These are phyloP conservation scores for Notolepis coatsorum DNA, from an alignment of 2,797 vertebrate genomes.

Conservation along the genomic window DNA sequence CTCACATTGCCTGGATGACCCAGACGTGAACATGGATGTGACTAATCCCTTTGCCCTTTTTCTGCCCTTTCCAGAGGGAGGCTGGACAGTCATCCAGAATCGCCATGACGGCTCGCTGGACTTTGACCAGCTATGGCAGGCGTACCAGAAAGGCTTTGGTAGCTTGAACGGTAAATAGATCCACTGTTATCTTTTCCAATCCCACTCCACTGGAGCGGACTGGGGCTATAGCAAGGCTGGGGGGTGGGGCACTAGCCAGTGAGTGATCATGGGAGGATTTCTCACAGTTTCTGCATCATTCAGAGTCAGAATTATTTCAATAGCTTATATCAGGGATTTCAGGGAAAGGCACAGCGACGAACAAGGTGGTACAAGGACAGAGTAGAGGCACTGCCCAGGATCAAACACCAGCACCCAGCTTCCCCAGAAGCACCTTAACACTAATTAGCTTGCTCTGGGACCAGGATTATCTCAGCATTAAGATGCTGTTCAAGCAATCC, in stretches of 20 bases:
- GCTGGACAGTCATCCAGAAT: conserved; percentile 95
- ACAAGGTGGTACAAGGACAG: no score
- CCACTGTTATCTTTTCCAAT: conserved; percentile 36
- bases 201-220: conserved; percentile 12
- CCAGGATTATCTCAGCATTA: background rate
- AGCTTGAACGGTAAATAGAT: conserved; percentile 84
- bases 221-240: no score
- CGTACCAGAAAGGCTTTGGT: conserved; percentile 92
- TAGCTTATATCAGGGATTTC: no score
- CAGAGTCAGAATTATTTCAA: no score
- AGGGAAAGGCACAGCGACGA: no score
- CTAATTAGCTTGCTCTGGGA: background rate
- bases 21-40: conserved; percentile 5
- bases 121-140: conserved; percentile 93
- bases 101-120: conserved; percentile 92
- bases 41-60: conserved; percentile 12
- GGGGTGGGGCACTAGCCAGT: no score
- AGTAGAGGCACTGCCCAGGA: no score
- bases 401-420: background rate
- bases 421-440: conserved; percentile 27
- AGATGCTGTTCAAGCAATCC: background rate
- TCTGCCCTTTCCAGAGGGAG: conserved; percentile 81
- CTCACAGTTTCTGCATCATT: conserved; percentile 2
- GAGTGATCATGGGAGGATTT: conserved; percentile 23
- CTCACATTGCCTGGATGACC: background rate